Evolutionary conservation across 2,888 invertebrate species (phyloP), one percentile per base, ranked within the genome.

Genomic region (Antheraea assamensis): DNA sequence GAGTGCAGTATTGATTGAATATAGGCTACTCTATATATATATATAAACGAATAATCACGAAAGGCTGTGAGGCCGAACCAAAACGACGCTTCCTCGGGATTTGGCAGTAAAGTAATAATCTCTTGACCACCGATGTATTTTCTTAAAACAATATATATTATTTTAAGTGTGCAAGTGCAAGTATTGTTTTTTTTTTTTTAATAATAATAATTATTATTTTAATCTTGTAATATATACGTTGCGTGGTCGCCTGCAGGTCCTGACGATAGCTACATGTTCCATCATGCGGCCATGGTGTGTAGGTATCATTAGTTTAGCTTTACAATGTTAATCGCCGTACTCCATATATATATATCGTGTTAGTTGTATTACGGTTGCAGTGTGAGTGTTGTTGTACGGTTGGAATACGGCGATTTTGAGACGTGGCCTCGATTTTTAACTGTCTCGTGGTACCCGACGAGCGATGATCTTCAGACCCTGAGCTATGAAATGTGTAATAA

Each of bases 231-330:
- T 66, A 77, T 76, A 70, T 71, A 66, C 71, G 72, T 74, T 74
- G 74, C 79, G 80, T 75, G 84, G 84, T 78, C 83, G 80, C 76
- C 82, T 74, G 83, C 82, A 79, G 19, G 85, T 82, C 87, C 87
- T 86, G 84, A 83, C 83, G 87, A 84, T 85, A 83, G 80, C 85
- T 86, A 83, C 30, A 85, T 82, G 92, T 91, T 90, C 78, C 93
- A 94, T 91, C 94, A 94, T 94, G 94, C 94, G 94, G 94, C 94
- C 94, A 94, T 94, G 94, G 86, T 93, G 93, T 89, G 77, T 68
- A 68, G 35, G 66, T 35, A 35, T 17, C 21, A 13, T 88, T 91
- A 92, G 89, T 82, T 85, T 89, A 90, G 87, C 83, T 80, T 82
- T 82, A 79, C 83, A 77, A 82, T 82, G 80, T 82, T 83, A 86